Percentiles rank a stretch among this genome's conserved stretches.
Evolutionary conservation across 2,113 vertebrate species (phyloP).

Genomic region (Alectura lathami): DNA sequence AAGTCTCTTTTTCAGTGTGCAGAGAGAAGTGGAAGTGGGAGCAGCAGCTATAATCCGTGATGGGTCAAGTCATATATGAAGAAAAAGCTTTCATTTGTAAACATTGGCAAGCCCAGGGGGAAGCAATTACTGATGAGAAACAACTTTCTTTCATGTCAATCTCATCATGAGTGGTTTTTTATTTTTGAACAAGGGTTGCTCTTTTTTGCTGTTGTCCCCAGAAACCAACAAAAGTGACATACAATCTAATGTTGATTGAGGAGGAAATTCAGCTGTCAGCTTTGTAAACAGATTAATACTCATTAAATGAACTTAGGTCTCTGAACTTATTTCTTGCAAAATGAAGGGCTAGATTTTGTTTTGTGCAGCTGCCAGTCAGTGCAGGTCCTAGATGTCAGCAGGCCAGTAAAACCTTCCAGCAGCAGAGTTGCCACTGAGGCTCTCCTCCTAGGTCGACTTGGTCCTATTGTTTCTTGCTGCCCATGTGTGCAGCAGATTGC

Average conservation of each 20-base stretch:
- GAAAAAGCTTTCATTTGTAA: conserved; percentile 50
- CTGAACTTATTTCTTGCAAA: neutral
- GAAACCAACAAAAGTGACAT: neutral
- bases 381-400: neutral
- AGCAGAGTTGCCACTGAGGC: rapidly evolving
- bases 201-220: neutral
- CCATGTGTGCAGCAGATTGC: rapidly evolving
- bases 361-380: neutral
- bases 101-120: neutral
- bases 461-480: neutral
- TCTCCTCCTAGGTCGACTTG: rapidly evolving
- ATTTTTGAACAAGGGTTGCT: neutral
- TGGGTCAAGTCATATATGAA: conserved; percentile 16
- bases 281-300: conserved; percentile 7
- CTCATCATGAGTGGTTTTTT: neutral
- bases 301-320: neutral
- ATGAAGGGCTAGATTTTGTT: neutral
- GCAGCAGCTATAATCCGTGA: conserved; percentile 24
- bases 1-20: neutral
- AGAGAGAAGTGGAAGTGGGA: neutral
- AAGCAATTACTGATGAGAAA: conserved; percentile 53
- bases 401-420: neutral
- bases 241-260: neutral
- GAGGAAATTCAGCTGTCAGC: neutral
- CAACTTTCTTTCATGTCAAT: neutral